A percentile compares a stretch with the other conserved stretches of the same genome.
Conservation (phyloP, 2,113 vertebrate genomes). For the Ceuthmochares aereus region DNA sequence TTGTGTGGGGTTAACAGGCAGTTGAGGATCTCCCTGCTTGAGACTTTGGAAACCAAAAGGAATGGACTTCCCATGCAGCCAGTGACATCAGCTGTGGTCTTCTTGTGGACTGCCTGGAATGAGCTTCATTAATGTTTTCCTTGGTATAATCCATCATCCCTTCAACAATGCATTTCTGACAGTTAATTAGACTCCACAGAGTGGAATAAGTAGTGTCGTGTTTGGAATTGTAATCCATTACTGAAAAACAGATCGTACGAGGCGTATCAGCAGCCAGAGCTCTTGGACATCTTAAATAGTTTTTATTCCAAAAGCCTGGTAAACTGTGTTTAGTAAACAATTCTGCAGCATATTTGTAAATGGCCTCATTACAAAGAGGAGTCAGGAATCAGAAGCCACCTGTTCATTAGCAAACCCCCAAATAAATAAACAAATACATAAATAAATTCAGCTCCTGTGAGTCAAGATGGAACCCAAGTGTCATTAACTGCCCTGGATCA, state of each 20-base stretch:
- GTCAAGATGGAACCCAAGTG: not conserved
- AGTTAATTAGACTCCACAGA: slow-evolving; percentile 87
- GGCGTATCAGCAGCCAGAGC: not conserved
- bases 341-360: not conserved
- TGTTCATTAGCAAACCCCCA: not conserved
- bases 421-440: not conserved
- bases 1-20: not conserved
- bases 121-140: slow-evolving; percentile 81
- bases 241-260: slow-evolving; percentile 43
- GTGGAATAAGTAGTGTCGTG: slow-evolving; percentile 72
- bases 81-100: slow-evolving; percentile 48
- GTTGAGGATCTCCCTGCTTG: not conserved
- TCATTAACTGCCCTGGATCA: not conserved
- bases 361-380: not conserved
- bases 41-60: slow-evolving; percentile 3
- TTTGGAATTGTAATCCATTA: slow-evolving; percentile 72
- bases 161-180: slow-evolving; percentile 83
- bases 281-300: slow-evolving; percentile 33
- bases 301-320: slow-evolving; percentile 22
- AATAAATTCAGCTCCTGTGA: not conserved
- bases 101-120: slow-evolving; percentile 69
- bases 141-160: slow-evolving; percentile 84
- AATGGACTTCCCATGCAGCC: not conserved
- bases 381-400: not conserved
- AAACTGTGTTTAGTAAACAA: slow-evolving; percentile 21